Evolutionary conservation across 2,888 invertebrate genomes (phyloP), one percentile per base, ranked within the genome.

Genomic region (Leucoma salicis): DNA sequence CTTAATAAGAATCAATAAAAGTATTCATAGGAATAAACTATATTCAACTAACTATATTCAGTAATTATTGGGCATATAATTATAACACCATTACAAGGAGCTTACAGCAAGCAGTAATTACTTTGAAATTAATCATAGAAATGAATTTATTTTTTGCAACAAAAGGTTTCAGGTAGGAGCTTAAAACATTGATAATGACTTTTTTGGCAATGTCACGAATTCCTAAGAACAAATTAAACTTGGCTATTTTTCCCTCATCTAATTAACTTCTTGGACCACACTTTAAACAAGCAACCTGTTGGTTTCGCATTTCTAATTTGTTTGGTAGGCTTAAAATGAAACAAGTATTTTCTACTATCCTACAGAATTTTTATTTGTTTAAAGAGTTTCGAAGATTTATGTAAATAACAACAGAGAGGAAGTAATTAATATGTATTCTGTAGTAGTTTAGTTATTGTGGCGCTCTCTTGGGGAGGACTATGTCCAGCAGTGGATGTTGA

Each of bases 211-310:
- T 55, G 63, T 57, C 61, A 61, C 58, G 50, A 64, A 57, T 57
- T 57, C 53, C 58, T 53, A 46, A 52, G 44, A 65, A 54, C 66
- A 65, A 67, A 66, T 67, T 66, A 63, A 69, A 69, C 64, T 69
- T 69, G 54, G 50, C 44, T 50, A 56, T 56, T 53, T 51, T 49
- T 11, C 63, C 58, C 65, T 63, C 42, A 53, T 53, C 64, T 66
- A 69, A 69, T 69, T 69, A 67, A 64, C 64, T 66, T 64, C 57
- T 61, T 57, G 49, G 55, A 58, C 53, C 49, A 43, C 56, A 58
- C 42, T 63, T 61, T 60, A 58, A 61, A 63, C 57, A 63, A 57
- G 56, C 63, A 61, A 62, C 61, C 63, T 62, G 61, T 61, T 61
- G 55, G 59, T 46, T 52, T 36, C 33, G 45, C 38, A 37, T n/a